Base-by-base conservation (phyloP, 2,797 vertebrate species). In the Danio aesculapii region DNA sequence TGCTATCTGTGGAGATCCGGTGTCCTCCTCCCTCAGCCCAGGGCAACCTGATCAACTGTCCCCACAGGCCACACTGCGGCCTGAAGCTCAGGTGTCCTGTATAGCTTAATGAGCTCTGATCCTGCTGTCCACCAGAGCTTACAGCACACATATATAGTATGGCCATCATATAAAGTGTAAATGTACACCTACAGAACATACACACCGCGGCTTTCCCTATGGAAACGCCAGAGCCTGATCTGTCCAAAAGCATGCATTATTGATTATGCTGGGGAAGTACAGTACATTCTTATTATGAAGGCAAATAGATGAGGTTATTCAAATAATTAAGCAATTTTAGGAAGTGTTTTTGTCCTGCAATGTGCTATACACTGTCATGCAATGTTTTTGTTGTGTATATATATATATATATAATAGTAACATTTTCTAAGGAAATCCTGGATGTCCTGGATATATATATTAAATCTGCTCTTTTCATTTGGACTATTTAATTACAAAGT, bases 11-110 rank as follows among this genome's bases (percentile, higher is more conserved):
- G 50, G 66, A 58, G 62, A 81, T 77, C 59, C 8, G 17, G 57
- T 84, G 52, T 59, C 58, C 66, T 50, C 52, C 72, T 67, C 21
- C 58, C 57, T 70, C 46, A 44, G 12, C 53, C 57, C 41, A 5
- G n/a, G 46, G 61, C 72, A 81, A 75, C 57, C 46, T 76, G 66
- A 81, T 81, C n/a, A 11, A 43, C 59, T 53, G 78, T 0, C 62
- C 67, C 70, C 62, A 46, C 50, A 69, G 59, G 39, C 49, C 61
- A 19, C 11, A 0, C 41, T 71, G 70, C 3, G 30, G 30, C 47
- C 7, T 69, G 47, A 79, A 70, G 79, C 44, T 62, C 69, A 79
- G 77, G 73, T 81, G 88, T 83, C 86, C 82, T 84, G 77, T 81
- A 73, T 41, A 83, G 71, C 30, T 81, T 13, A 61, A 4, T 63